These are phyloP conservation scores for Paradoxurus hermaphroditus DNA, from an alignment of 2,113 vertebrate species.

Conservation along the genomic window DNA sequence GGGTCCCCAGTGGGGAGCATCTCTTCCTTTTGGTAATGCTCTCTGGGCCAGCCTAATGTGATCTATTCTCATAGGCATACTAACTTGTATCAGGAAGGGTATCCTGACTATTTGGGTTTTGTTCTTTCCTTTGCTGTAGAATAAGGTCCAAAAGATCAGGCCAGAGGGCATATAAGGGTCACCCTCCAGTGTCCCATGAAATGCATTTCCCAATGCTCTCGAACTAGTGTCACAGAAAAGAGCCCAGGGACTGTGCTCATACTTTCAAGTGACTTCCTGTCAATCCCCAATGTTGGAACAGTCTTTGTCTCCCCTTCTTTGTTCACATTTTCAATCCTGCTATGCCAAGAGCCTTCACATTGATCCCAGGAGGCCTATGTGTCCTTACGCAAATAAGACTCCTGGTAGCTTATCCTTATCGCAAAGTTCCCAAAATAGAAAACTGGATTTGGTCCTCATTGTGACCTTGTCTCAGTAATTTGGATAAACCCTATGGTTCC, in stretches of 20 bases:
- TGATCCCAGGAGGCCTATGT: not conserved
- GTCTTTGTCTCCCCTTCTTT: not conserved
- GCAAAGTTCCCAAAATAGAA: slow-evolving; percentile 15
- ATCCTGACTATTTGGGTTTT: not conserved
- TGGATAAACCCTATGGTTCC: not conserved
- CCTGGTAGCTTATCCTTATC: not conserved
- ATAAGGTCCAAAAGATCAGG: not conserved
- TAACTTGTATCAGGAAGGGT: not conserved
- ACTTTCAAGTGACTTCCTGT: not conserved
- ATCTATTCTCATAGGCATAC: not conserved
- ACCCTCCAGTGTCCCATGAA: not conserved
- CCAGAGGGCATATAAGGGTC: not conserved
- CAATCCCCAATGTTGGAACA: not conserved
- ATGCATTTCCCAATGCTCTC: not conserved
- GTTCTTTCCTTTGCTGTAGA: not conserved
- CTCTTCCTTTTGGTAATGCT: not conserved
- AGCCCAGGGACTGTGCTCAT: not conserved
- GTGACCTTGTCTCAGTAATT: slow-evolving; percentile 24
- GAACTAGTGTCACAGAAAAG: not conserved
- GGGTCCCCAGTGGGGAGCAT: not conserved
- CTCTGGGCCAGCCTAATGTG: not conserved
- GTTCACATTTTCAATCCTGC: not conserved
- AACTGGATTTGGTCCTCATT: not conserved
- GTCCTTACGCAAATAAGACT: slow-evolving; percentile 2
- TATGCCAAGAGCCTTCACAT: not conserved